Percentiles rank a stretch among this genome's conserved stretches.
phyloP scores from a whole-genome alignment of 1,140 invertebrate genomes.

The Drosophila suzukii region DNA sequence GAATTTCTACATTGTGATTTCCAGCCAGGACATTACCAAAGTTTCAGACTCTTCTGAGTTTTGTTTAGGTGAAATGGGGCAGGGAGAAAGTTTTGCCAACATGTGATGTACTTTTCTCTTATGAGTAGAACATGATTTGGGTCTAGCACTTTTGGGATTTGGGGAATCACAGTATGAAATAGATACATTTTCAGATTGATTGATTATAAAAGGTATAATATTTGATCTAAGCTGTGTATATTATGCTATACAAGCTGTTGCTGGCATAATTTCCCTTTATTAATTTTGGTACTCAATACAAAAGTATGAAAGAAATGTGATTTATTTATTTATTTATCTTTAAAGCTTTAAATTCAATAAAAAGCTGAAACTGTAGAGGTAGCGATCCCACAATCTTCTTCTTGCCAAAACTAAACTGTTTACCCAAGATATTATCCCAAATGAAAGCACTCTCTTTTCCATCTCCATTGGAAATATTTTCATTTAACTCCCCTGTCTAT shows the following conservation, averaged over 20 bases:
- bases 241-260: too few species aligned
- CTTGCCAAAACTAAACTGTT: constrained; percentile 7
- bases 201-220: neutral
- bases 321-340: too few species aligned
- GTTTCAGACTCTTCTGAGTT: constrained; percentile 25
- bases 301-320: too few species aligned
- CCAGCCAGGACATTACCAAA: constrained; percentile 46
- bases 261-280: too few species aligned
- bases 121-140: constrained; percentile 34
- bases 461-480: constrained; percentile 29
- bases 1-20: constrained; percentile 42
- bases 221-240: too few species aligned
- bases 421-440: constrained; percentile 23
- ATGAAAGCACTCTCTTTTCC: constrained; percentile 11
- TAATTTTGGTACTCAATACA: too few species aligned
- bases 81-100: constrained; percentile 24
- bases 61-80: constrained; percentile 1
- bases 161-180: constrained; percentile 1
- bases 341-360: neutral
- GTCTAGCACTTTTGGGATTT: constrained; percentile 12
- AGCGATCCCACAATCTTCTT: neutral
- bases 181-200: constrained; percentile 12
- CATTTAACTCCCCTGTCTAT: constrained; percentile 3
- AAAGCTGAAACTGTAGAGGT: neutral
- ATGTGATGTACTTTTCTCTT: constrained; percentile 28